Conservation (phyloP, 2,888 invertebrate species). For the Caenorhabditis sinica region DNA sequence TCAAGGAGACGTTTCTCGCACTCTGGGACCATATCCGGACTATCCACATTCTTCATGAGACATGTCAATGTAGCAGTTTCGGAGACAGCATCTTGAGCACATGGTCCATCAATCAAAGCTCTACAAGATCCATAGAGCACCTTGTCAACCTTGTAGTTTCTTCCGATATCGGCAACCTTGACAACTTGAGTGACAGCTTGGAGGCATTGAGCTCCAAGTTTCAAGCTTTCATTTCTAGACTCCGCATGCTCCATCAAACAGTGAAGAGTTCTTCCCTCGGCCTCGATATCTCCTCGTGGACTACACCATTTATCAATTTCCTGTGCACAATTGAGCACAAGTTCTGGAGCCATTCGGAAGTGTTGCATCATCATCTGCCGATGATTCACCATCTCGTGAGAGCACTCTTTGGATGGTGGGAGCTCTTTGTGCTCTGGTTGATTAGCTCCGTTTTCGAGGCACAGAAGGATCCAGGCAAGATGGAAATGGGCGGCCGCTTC, state of each 20-base stretch:
- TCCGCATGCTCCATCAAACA: conserved; percentile 89
- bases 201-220: conserved; percentile 77
- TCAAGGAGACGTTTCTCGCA: conserved; percentile 95
- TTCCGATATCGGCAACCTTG: conserved; percentile 90
- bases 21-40: conserved; percentile 90
- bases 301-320: conserved; percentile 86
- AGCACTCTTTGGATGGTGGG: conserved; percentile 88
- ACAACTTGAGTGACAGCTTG: conserved; percentile 72
- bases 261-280: conserved; percentile 93
- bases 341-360: conserved; percentile 94
- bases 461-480: conserved; percentile 88
- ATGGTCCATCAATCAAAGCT: conserved; percentile 84
- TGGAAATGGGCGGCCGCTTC: conserved; percentile 84
- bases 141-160: conserved; percentile 94
- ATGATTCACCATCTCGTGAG: conserved; percentile 93
- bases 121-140: conserved; percentile 81
- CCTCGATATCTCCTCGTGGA: conserved; percentile 85
- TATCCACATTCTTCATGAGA: conserved; percentile 91
- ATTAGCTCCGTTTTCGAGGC: conserved; percentile 88
- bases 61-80: conserved; percentile 89
- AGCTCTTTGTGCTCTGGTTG: conserved; percentile 63
- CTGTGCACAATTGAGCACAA: conserved; percentile 90
- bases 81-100: conserved; percentile 78
- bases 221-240: conserved; percentile 75
- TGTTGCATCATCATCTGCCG: conserved; percentile 92